phyloP scores from a whole-genome alignment of 2,113 vertebrate genomes.

The Sander lucioperca region DNA sequence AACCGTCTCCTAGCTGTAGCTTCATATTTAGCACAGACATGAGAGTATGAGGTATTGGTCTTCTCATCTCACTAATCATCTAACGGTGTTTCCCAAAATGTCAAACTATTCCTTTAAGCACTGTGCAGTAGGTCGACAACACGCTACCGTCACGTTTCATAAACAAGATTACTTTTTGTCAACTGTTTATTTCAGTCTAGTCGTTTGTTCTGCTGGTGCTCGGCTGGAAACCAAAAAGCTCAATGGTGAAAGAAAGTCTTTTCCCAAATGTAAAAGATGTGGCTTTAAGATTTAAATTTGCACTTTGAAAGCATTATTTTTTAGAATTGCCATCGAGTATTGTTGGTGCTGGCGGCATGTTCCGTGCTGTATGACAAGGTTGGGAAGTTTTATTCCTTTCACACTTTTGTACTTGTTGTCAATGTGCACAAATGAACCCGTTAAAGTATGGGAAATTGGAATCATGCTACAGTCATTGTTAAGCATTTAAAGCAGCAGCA shows the following conservation, averaged over 20 bases:
- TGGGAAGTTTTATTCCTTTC: background rate
- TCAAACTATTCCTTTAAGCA: background rate
- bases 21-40: background rate
- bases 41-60: background rate
- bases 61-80: background rate
- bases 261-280: slow-evolving; percentile 15
- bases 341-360: background rate
- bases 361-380: background rate
- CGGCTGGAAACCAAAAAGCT: slow-evolving; percentile 50
- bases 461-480: background rate
- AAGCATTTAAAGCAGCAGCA: slow-evolving; percentile 47
- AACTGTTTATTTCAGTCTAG: background rate
- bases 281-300: slow-evolving; percentile 52
- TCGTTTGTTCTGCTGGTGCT: background rate
- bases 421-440: background rate
- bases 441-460: slow-evolving; percentile 10
- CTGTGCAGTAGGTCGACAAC: slow-evolving; percentile 4
- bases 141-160: slow-evolving; percentile 31
- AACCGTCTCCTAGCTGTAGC: background rate
- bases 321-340: slow-evolving; percentile 6
- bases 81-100: background rate
- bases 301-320: slow-evolving; percentile 58
- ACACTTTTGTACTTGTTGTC: background rate
- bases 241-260: background rate
- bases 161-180: background rate